Evolutionary conservation across 2,888 invertebrate species (phyloP).

Genomic region (Pseudoips prasinana): DNA sequence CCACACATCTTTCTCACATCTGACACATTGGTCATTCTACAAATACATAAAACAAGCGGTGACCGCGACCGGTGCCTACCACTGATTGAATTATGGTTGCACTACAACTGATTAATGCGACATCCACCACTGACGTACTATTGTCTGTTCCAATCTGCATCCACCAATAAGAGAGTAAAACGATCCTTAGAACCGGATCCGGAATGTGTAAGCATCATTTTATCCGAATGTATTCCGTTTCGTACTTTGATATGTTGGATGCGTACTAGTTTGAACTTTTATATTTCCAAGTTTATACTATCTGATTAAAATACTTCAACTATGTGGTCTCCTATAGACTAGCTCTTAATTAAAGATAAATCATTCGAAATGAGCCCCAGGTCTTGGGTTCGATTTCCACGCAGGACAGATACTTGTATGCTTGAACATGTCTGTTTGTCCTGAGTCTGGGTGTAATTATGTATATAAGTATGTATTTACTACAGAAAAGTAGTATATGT

Average conservation of each 20-base stretch:
- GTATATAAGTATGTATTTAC: too few relatives aligned
- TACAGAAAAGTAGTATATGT: too few relatives aligned
- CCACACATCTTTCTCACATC: conserved; percentile 44
- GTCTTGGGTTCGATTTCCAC: too few relatives aligned
- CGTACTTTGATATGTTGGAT: conserved; percentile 23
- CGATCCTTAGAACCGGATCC: conserved; percentile 33
- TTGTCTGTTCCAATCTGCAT: conserved; percentile 77
- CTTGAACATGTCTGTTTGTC: too few relatives aligned
- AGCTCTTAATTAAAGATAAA: too few relatives aligned
- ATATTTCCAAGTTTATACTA: too few relatives aligned
- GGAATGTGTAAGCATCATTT: conserved; percentile 61
- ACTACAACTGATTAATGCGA: conserved; percentile 80
- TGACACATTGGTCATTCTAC: conserved; percentile 57
- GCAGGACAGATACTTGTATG: too few relatives aligned
- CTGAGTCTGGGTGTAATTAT: too few relatives aligned
- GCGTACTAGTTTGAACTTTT: conserved; percentile 12
- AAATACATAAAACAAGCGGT: conserved; percentile 60
- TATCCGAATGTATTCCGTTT: conserved; percentile 42
- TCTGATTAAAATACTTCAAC: too few relatives aligned
- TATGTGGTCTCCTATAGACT: too few relatives aligned
- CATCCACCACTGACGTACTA: conserved; percentile 74
- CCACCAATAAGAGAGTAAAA: conserved; percentile 58
- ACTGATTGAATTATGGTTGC: conserved; percentile 79
- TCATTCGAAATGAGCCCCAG: too few relatives aligned
- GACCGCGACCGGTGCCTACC: conserved; percentile 46